Evolutionary conservation across 2,888 invertebrate genomes (phyloP), one percentile per base, ranked within the genome.

Genomic region (Lasioglossum malachurum): DNA sequence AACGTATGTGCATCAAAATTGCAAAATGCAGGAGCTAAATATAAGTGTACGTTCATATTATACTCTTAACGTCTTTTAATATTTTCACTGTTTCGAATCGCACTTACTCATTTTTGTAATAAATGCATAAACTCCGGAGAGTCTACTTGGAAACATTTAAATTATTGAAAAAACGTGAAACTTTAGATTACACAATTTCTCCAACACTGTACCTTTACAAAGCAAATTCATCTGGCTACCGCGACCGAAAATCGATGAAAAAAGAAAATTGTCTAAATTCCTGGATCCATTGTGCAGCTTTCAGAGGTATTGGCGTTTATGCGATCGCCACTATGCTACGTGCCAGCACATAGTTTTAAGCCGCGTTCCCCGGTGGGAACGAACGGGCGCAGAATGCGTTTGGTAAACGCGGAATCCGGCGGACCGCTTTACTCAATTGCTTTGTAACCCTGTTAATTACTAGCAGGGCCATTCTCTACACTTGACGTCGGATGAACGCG

Each of bases 391-490:
- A 75, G 82, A 80, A 82, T 82, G 84, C 78, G 82, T 84, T 84
- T 80, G 67, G 78, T 72, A 80, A 88, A 88, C 87, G 82, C 80
- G 64, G 82, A 80, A 80, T 60, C 80, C 80, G 64, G 38, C 78
- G 35, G 60, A 27, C 60, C 79, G 83, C 72, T 83, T 80, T 86
- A 81, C 71, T 79, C 83, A 75, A 87, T 83, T 82, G 83, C 86
- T 77, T 79, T 75, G 82, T 74, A 82, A 80, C 74, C 49, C 78
- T 41, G 85, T 84, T 84, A 81, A 86, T 86, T 86, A 84, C 46
- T 10, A 23, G 57, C 53, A 14, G 19, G 31, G 41, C 77, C 41
- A 49, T 57, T 72, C 75, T n/a, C 60, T 19, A 46, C 41, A 38
- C 23, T 71, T 69, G 82, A 67, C 73, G 67, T 67, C 23, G 80